Percentiles rank a stretch among this genome's conserved stretches.
Evolutionary conservation across 2,797 vertebrate genomes (phyloP).

Genomic region (Pelodytes ibericus): DNA sequence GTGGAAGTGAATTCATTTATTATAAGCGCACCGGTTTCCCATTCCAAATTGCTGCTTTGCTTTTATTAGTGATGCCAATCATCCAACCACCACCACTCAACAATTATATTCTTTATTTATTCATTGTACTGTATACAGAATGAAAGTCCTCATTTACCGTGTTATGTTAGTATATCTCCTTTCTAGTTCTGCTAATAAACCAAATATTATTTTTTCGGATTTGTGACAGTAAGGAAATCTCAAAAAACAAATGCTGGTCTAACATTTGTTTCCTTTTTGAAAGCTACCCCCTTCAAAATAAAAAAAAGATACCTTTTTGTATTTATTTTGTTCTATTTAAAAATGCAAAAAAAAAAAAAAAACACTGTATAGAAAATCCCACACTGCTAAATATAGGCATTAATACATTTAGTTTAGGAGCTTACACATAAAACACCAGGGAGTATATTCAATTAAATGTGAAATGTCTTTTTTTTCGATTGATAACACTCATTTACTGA

Average conservation of each 20-base stretch:
- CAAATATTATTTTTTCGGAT: background rate
- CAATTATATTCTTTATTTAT: background rate
- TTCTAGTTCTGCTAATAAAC: background rate
- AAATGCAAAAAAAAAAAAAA: too few relatives aligned
- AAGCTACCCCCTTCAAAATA: background rate
- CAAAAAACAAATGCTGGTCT: background rate
- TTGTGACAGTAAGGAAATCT: too few relatives aligned
- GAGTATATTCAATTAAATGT: background rate
- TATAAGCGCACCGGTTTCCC: background rate
- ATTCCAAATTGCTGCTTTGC: background rate
- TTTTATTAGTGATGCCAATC: conserved; percentile 1
- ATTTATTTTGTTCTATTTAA: background rate
- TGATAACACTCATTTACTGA: conserved; percentile 11
- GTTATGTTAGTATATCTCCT: background rate
- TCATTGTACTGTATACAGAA: background rate
- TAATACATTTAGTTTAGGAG: conserved; percentile 7
- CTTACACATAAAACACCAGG: conserved; percentile 10
- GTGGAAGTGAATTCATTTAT: background rate
- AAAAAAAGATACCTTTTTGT: background rate
- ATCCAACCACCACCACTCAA: background rate
- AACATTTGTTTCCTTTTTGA: background rate
- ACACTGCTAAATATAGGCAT: conserved; percentile 11
- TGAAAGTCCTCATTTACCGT: background rate
- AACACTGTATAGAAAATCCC: background rate
- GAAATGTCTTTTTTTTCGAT: background rate